phyloP scores from a whole-genome alignment of 2,797 vertebrate species.

The Anabacerthia variegaticeps region DNA sequence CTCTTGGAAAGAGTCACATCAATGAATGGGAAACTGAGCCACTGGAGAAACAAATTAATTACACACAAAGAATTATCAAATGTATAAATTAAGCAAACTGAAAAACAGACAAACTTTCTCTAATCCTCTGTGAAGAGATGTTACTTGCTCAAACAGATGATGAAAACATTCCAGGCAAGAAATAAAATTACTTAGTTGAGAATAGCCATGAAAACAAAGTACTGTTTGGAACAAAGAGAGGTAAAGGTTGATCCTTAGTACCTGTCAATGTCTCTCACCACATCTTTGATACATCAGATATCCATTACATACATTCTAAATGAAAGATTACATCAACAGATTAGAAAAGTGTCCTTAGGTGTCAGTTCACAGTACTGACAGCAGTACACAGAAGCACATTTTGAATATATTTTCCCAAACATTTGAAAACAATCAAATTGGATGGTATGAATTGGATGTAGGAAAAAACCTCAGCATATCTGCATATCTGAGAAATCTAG shows the following conservation, averaged over 20 bases:
- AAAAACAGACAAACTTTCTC: neutral
- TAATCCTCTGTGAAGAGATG: neutral
- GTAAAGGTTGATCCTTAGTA: neutral
- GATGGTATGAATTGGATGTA: neutral
- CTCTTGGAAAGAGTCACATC: neutral
- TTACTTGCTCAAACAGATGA: neutral
- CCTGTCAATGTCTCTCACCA: neutral
- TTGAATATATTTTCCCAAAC: neutral
- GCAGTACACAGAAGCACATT: neutral
- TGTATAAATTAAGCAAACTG: neutral
- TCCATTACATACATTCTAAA: constrained; percentile 7
- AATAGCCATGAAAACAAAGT: neutral
- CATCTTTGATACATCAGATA: constrained; percentile 3
- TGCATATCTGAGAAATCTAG: neutral
- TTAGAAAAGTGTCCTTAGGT: neutral
- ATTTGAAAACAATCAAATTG: neutral
- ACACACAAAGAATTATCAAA: neutral
- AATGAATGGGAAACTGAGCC: neutral
- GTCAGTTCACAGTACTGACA: neutral
- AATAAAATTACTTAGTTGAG: neutral
- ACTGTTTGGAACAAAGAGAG: neutral
- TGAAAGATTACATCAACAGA: neutral
- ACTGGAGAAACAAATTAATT: neutral
- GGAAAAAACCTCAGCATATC: neutral
- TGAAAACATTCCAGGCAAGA: neutral